A percentile compares a stretch with the other conserved stretches of the same genome.
Conservation (phyloP, 2,113 vertebrate species). For the Pandion haliaetus region DNA sequence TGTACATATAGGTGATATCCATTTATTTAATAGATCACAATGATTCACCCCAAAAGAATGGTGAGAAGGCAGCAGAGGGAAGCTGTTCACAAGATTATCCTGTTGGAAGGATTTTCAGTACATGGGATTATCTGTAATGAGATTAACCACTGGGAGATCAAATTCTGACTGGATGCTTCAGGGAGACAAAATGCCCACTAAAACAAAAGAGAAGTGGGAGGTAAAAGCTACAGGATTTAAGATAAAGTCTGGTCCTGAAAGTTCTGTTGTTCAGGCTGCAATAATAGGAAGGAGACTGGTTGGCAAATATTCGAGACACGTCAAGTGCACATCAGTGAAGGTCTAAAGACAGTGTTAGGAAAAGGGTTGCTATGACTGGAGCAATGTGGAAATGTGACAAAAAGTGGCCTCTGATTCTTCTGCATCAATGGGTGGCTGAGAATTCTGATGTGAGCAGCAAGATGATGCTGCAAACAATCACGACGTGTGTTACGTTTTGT, state of each 20-base stretch:
- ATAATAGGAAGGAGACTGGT: not conserved
- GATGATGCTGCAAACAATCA: not conserved
- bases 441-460: not conserved
- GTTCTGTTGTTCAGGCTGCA: not conserved
- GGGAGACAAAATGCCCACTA: constrained; percentile 24
- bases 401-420: not conserved
- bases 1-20: not conserved
- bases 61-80: constrained; percentile 10
- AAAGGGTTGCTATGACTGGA: not conserved
- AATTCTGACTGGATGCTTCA: constrained; percentile 43
- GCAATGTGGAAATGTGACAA: not conserved
- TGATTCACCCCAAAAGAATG: constrained; percentile 13
- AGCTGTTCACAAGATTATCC: constrained; percentile 50
- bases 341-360: not conserved
- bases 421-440: not conserved
- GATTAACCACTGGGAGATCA: constrained; percentile 59
- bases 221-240: constrained; percentile 11
- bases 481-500: rapidly evolving
- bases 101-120: constrained; percentile 53
- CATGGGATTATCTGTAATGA: constrained; percentile 62
- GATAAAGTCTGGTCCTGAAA: not conserved
- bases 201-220: constrained; percentile 59
- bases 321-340: not conserved
- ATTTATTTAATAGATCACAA: constrained; percentile 25
- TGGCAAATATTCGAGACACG: not conserved